These are phyloP conservation scores for Leucopsar rothschildi DNA, from an alignment of 2,113 vertebrate species.

Conservation along the genomic window DNA sequence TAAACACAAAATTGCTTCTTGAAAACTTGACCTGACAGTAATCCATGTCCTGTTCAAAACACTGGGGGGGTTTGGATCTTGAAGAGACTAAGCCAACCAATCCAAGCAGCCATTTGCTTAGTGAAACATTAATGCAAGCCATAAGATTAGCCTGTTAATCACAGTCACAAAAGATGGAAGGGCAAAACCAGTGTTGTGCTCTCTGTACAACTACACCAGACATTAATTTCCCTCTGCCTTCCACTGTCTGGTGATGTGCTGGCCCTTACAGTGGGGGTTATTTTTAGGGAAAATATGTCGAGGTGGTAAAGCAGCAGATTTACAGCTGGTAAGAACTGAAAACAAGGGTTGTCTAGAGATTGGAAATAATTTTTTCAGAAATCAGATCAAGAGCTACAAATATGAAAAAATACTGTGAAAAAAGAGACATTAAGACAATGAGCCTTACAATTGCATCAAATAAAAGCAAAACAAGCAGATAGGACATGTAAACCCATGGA, in stretches of 20 bases:
- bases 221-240: background rate
- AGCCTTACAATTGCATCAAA: background rate
- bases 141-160: background rate
- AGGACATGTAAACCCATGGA: background rate
- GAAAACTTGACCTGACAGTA: background rate
- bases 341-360: background rate
- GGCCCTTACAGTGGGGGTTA: background rate
- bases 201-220: background rate
- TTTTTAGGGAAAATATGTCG: background rate
- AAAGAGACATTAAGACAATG: background rate
- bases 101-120: background rate
- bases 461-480: background rate
- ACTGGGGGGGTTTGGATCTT: accelerated
- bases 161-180: background rate
- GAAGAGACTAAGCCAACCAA: background rate
- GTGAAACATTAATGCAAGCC: background rate
- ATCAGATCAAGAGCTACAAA: background rate
- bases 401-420: background rate
- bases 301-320: background rate
- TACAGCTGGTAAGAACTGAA: background rate
- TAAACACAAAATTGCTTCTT: background rate
- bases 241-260: background rate
- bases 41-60: background rate
- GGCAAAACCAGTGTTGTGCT: background rate
- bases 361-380: background rate